Conservation (phyloP, 2,113 vertebrate species). For the Spermophilus dauricus region DNA sequence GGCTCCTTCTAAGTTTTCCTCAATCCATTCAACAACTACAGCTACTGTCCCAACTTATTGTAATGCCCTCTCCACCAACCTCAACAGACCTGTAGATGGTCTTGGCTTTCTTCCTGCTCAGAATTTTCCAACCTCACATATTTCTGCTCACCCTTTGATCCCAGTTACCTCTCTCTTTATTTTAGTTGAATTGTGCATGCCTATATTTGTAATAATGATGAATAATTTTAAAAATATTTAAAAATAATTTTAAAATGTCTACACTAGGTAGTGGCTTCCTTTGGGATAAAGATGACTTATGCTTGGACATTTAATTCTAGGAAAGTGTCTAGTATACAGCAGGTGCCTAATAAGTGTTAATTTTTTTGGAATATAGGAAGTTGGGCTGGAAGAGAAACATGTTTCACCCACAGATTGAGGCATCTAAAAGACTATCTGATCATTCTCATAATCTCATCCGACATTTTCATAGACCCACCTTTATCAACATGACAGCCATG, state of each 20-base stretch:
- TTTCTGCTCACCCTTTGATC: not conserved
- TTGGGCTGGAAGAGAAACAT: not conserved
- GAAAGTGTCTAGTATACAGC: not conserved
- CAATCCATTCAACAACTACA: not conserved
- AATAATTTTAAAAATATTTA: not conserved
- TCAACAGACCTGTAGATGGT: not conserved
- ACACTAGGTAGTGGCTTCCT: not conserved
- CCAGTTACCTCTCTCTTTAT: not conserved
- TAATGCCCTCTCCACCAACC: not conserved
- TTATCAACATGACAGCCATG: not conserved
- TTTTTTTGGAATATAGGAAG: not conserved
- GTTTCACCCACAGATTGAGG: not conserved
- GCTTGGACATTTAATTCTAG: not conserved
- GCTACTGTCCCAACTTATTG: no score
- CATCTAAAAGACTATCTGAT: not conserved
- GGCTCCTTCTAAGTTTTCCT: not conserved
- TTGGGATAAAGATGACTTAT: not conserved
- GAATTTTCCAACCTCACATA: not conserved
- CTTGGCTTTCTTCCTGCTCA: not conserved
- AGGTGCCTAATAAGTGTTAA: conserved; percentile 1
- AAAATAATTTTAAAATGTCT: not conserved
- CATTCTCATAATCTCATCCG: not conserved
- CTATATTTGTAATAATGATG: not conserved
- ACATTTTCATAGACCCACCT: conserved; percentile 23
- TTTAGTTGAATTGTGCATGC: not conserved